Base-by-base conservation (phyloP, 1,140 invertebrate genomes). In the Diachasma alloeum region DNA sequence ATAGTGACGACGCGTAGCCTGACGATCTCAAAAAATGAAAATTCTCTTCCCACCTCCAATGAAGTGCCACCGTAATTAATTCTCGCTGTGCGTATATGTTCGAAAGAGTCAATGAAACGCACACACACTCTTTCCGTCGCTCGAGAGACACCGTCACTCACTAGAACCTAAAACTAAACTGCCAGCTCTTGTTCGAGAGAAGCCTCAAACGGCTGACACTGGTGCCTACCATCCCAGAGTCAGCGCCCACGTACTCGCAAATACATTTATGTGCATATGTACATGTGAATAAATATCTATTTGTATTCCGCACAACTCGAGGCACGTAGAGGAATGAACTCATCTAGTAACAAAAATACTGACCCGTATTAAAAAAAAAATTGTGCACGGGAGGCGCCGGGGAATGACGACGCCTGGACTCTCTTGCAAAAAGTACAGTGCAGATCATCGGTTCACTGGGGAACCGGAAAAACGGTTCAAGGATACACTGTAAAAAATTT, bases 81-180 rank as follows among this genome's bases (percentile, higher is more conserved):
- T 17, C 26, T 36, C 71, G 11, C 31, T 63, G 26, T 63, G n/a
- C 37, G 48, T 68, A 15, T 74, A 31, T 36, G 71, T 37, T 74
- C 63, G 75, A 78, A 42, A 79, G 79, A 76, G 75, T 53, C 78
- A 75, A 63, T 63, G 19, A 63, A 26, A 26, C 4, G 24, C 59
- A 63, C 59, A 63, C 59, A 63, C 19, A 11, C 48, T 56, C 8
- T 81, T 53, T 83, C 84, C 81, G 82, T 83, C 82, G 82, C 83
- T 82, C 77, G 83, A 87, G 86, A 86, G 85, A 87, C 83, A 87
- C 86, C 85, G 86, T 87, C 85, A 84, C 84, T 83, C 83, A 87
- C 86, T 85, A 85, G 82, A 81, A 77, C 78, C 80, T 69, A 73
- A 78, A 80, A 79, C 78, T 80, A 74, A 68, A 59, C 72, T 69